Percentiles rank a stretch among this genome's conserved stretches.
These are phyloP conservation scores for Aleadryas rufinucha DNA, from an alignment of 2,113 vertebrate genomes.

Conservation along the genomic window DNA sequence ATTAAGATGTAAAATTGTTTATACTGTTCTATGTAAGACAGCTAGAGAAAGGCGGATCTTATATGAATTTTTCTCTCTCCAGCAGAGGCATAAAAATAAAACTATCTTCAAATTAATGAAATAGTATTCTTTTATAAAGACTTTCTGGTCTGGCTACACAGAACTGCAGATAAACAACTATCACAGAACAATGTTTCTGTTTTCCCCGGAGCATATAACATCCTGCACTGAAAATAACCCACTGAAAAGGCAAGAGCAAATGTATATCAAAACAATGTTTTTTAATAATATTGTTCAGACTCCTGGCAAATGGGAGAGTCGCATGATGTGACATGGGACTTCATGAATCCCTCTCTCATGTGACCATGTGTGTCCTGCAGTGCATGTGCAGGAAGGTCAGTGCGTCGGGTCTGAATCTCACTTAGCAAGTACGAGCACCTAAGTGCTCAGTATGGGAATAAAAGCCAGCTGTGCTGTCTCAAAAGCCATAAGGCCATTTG, in stretches of 20 bases:
- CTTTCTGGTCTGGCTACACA: neutral
- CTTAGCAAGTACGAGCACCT: fast-evolving
- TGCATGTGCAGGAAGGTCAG: neutral
- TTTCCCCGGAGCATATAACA: neutral
- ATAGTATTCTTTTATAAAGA: neutral
- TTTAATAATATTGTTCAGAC: neutral
- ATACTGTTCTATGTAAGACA: neutral
- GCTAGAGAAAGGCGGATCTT: neutral
- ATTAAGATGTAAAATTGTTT: neutral
- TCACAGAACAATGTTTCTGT: neutral
- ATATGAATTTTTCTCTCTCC: neutral
- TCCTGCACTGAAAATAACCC: neutral
- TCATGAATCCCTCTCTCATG: neutral
- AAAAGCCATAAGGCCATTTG: neutral
- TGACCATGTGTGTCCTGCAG: neutral
- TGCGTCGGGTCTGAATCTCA: neutral
- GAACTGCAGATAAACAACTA: neutral
- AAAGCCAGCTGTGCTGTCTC: neutral
- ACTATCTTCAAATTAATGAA: neutral
- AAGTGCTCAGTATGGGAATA: neutral
- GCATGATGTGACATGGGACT: too few species aligned
- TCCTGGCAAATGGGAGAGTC: neutral
- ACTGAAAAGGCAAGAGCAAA: neutral
- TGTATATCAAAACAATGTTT: neutral
- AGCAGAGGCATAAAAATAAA: neutral